Evolutionary conservation across 2,797 vertebrate genomes (phyloP), one percentile per base, ranked within the genome.

Genomic region (Danio tinwini): DNA sequence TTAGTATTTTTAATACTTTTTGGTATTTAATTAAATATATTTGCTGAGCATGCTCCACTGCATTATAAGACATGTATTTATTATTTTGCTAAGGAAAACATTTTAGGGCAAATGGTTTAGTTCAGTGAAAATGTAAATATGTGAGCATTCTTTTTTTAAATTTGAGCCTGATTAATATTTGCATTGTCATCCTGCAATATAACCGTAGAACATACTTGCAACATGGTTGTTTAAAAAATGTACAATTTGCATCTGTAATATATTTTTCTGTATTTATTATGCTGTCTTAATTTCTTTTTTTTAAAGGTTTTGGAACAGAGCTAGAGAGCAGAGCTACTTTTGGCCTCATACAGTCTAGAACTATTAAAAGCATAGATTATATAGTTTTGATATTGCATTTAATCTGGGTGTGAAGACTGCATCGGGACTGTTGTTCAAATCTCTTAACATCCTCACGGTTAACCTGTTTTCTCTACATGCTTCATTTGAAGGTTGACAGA

Each of bases 361-460:
- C 19, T 29, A 42, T 29, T 75, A 5, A 42, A 64, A 21, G 42
- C 1, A 1, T 16, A 14, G 12, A 52, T 63, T 64, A 42, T 55
- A 8, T 0, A 62, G n/a, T n/a, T 70, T 70, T 70, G 37, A 19
- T 21, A 65, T 45, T 37, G 62, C 39, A 29, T 67, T 73, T 59
- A 73, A 47, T 59, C 42, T 37, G 19, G 19, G 42, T 50, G 55
- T 58, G 21, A 58, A 59, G 53, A 63, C 52, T 39, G 9, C 55
- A 49, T 21, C 19, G 49, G 55, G 21, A 45, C 12, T 45, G 70
- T 73, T 40, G 21, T 16, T 61, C 44, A 74, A 17, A 63, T 40
- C 58, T 50, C 16, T 50, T 49, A 49, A 61, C 17, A 53, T 17
- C 11, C 11, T 65, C 42, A 21, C 6, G 42, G 14, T 19, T 47